Conservation (phyloP, 2,888 invertebrate species). For the Glomeris marginata region DNA sequence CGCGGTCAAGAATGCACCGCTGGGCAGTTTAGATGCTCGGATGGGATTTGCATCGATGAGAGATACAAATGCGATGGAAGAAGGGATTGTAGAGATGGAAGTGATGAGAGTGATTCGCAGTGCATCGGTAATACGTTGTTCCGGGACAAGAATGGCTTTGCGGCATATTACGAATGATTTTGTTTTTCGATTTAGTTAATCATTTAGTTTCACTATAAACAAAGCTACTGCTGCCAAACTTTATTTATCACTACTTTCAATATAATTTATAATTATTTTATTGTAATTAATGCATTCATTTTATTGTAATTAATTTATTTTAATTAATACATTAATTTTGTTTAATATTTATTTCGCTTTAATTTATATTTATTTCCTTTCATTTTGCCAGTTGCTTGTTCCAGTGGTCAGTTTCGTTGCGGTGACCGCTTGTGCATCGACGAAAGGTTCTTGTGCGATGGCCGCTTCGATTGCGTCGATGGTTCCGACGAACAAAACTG, state of each 20-base stretch:
- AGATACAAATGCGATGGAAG: slow-evolving; percentile 46
- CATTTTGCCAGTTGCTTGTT: slow-evolving; percentile 25
- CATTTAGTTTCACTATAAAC: no score
- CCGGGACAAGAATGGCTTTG: no score
- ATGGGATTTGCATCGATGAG: slow-evolving; percentile 44
- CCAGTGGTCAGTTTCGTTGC: slow-evolving; percentile 46
- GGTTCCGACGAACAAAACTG: slow-evolving; percentile 59
- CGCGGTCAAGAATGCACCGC: slow-evolving; percentile 23
- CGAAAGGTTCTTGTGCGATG: slow-evolving; percentile 51
- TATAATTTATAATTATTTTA: slow-evolving; percentile 16
- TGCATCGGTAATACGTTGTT: no score
- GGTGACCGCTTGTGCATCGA: slow-evolving; percentile 57
- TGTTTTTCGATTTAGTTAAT: no score
- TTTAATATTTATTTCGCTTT: not conserved
- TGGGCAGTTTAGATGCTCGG: slow-evolving; percentile 38
- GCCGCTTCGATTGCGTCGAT: slow-evolving; percentile 55
- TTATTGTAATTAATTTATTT: not conserved
- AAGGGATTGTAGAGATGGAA: slow-evolving; percentile 46
- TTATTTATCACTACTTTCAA: not conserved
- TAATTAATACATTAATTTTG: not conserved
- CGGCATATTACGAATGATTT: no score
- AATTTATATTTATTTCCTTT: no score
- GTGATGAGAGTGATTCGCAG: slow-evolving; percentile 40
- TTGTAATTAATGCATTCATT: not conserved
- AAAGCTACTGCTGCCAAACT: slow-evolving; percentile 12